phyloP scores from a whole-genome alignment of 2,797 vertebrate species.

The Perodicticus potto region DNA sequence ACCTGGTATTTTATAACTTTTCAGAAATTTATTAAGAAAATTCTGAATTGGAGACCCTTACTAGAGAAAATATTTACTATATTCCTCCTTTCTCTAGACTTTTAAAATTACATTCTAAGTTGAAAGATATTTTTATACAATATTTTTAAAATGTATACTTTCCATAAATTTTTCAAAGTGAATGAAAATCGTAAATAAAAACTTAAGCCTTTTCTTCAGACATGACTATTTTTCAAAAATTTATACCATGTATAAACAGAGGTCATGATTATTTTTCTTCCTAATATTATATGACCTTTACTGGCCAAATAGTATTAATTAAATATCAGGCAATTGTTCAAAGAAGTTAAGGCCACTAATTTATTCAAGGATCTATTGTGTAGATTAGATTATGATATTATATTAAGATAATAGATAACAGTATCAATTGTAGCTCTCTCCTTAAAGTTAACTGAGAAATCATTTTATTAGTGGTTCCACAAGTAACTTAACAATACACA shows the following conservation, averaged over 20 bases:
- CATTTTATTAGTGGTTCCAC: not conserved
- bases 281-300: not conserved
- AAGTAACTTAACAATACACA: slow-evolving; percentile 56
- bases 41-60: not conserved
- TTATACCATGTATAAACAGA: not conserved
- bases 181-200: not conserved
- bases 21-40: not conserved
- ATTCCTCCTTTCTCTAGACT: not conserved
- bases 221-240: not conserved
- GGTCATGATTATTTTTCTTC: not conserved
- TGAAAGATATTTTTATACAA: not conserved
- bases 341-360: slow-evolving; percentile 68
- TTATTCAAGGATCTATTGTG: slow-evolving; percentile 72
- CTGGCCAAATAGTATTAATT: not conserved
- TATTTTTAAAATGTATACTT: not conserved
- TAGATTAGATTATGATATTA: not conserved
- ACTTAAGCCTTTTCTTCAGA: not conserved
- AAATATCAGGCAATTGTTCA: not conserved
- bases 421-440: slow-evolving; percentile 66
- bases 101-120: not conserved
- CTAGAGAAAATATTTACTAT: not conserved
- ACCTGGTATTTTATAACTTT: not conserved
- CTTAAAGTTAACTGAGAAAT: slow-evolving; percentile 81
- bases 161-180: not conserved
- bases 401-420: slow-evolving; percentile 66